phyloP scores from a whole-genome alignment of 2,797 vertebrate genomes.

The Microchirus variegatus region DNA sequence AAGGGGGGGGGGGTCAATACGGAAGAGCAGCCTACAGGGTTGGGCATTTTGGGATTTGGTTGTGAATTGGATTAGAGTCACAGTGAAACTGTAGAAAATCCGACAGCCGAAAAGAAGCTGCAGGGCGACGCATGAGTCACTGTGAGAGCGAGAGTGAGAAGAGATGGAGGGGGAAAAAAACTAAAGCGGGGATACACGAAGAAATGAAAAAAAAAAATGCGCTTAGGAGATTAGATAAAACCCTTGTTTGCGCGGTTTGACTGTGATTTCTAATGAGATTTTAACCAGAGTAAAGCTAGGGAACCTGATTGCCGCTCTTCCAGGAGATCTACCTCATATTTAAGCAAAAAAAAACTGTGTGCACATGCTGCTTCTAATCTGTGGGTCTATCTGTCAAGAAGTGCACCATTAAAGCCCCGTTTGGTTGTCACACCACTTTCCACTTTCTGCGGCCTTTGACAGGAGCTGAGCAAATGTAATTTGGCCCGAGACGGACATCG shows the following conservation, averaged over 20 bases:
- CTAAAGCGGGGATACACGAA: slow-evolving; percentile 53
- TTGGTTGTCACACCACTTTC: slow-evolving; percentile 46
- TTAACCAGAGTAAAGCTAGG: slow-evolving; percentile 28
- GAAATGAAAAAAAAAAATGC: slow-evolving; percentile 33
- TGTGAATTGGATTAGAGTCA: slow-evolving; percentile 71
- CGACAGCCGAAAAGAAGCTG: slow-evolving; percentile 65
- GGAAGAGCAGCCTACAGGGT: slow-evolving; percentile 61
- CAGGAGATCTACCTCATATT: slow-evolving; percentile 25
- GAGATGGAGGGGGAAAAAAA: slow-evolving; percentile 40
- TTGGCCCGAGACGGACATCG: slow-evolving; percentile 23
- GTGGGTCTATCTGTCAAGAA: slow-evolving; percentile 29
- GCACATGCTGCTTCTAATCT: slow-evolving; percentile 48
- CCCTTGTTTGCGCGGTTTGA: slow-evolving; percentile 41
- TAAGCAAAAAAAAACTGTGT: not conserved
- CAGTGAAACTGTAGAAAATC: slow-evolving; percentile 63
- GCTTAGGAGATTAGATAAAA: slow-evolving; percentile 38
- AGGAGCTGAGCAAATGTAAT: slow-evolving; percentile 17
- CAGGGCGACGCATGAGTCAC: slow-evolving; percentile 63
- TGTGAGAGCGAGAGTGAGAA: slow-evolving; percentile 38
- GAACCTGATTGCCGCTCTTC: slow-evolving; percentile 37
- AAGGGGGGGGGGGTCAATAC: slow-evolving; percentile 51
- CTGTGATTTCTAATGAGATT: slow-evolving; percentile 45
- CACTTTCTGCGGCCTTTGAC: slow-evolving; percentile 25
- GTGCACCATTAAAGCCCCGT: slow-evolving; percentile 29
- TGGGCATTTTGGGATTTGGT: slow-evolving; percentile 69